phyloP scores from a whole-genome alignment of 2,888 invertebrate genomes.

The Dicyrtomina minuta region DNA sequence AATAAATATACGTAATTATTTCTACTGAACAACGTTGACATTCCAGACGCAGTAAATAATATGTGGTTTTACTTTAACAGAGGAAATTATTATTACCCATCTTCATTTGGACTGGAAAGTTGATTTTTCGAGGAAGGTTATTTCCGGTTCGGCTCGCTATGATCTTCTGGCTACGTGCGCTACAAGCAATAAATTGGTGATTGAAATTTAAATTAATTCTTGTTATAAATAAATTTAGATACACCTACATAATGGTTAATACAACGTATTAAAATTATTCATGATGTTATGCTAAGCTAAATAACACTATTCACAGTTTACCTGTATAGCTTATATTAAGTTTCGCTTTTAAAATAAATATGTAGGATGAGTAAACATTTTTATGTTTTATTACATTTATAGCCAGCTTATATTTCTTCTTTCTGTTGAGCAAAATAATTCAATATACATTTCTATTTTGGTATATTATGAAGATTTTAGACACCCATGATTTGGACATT shows the following conservation, averaged over 20 bases:
- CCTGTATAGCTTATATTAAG: too few relatives aligned
- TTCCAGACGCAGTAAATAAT: too few relatives aligned
- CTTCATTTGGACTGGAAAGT: slow-evolving; percentile 66
- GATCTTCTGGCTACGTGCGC: slow-evolving; percentile 52
- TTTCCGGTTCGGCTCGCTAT: slow-evolving; percentile 69
- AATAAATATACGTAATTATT: too few relatives aligned
- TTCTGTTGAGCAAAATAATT: background rate
- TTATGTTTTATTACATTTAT: too few relatives aligned
- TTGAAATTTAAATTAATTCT: background rate
- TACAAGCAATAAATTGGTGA: background rate
- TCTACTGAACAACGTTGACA: too few relatives aligned
- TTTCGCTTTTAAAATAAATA: too few relatives aligned
- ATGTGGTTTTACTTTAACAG: slow-evolving; percentile 56
- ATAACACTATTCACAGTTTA: too few relatives aligned
- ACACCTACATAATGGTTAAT: too few relatives aligned
- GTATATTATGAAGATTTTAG: slow-evolving; percentile 66
- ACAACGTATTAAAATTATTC: too few relatives aligned
- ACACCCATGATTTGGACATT: slow-evolving; percentile 70
- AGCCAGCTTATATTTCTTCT: too few relatives aligned
- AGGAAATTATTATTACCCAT: slow-evolving; percentile 66
- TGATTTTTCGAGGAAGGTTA: slow-evolving; percentile 69
- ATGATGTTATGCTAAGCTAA: too few relatives aligned
- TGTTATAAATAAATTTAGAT: background rate
- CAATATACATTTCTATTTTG: background rate
- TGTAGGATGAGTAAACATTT: background rate